These are phyloP conservation scores for Dromiciops gliroides DNA, from an alignment of 2,113 vertebrate species.

Conservation along the genomic window DNA sequence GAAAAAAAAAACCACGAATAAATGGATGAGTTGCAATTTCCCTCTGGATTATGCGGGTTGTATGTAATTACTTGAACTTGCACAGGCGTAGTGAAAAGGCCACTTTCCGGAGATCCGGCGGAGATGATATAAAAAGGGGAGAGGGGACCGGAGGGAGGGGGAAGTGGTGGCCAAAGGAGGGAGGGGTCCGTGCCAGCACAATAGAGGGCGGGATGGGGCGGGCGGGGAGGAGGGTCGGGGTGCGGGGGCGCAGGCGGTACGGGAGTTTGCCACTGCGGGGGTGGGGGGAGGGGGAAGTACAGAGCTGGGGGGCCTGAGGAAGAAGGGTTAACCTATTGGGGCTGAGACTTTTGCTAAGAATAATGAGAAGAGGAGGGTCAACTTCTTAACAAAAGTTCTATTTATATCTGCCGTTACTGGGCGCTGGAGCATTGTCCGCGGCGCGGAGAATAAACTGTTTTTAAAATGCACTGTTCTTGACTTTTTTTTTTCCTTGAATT, in stretches of 20 bases:
- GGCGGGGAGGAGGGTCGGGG: background rate
- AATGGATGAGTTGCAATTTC: slow-evolving; percentile 94
- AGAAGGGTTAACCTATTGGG: slow-evolving; percentile 74
- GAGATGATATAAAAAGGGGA: slow-evolving; percentile 75
- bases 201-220: slow-evolving; percentile 34
- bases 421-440: slow-evolving; percentile 80
- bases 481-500: slow-evolving; percentile 79
- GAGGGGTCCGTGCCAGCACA: background rate
- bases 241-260: background rate
- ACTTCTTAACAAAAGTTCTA: slow-evolving; percentile 81
- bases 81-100: slow-evolving; percentile 85
- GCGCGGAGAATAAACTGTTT: slow-evolving; percentile 80
- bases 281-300: slow-evolving; percentile 71
- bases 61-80: slow-evolving; percentile 91
- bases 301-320: slow-evolving; percentile 73
- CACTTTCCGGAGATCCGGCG: slow-evolving; percentile 80
- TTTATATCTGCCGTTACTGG: slow-evolving; percentile 80
- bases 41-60: slow-evolving; percentile 93
- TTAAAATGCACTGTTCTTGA: slow-evolving; percentile 81
- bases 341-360: slow-evolving; percentile 74
- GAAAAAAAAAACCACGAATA: slow-evolving; percentile 80
- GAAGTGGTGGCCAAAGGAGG: background rate
- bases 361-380: slow-evolving; percentile 79
- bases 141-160: slow-evolving; percentile 51
- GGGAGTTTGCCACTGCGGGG: slow-evolving; percentile 5